A percentile compares a stretch with the other conserved stretches of the same genome.
phyloP scores from a whole-genome alignment of 2,888 invertebrate species.

The Drosophila antonietae region DNA sequence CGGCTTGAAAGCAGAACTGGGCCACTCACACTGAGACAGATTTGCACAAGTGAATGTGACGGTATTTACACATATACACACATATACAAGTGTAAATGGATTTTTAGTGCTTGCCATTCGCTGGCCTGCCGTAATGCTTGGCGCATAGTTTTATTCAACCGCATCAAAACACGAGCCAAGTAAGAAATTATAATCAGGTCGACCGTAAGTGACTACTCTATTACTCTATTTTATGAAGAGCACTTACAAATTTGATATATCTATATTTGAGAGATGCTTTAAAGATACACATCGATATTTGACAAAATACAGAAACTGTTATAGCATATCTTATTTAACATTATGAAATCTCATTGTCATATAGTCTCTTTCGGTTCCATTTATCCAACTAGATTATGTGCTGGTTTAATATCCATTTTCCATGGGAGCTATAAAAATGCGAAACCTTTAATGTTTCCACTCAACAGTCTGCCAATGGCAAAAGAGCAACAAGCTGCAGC shows the following conservation, averaged over 20 bases:
- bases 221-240: slow-evolving; percentile 9
- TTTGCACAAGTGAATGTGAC: slow-evolving; percentile 5
- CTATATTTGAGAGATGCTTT: neutral
- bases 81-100: slow-evolving; percentile 4
- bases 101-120: slow-evolving; percentile 38
- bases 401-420: neutral
- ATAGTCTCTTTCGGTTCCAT: neutral
- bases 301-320: neutral
- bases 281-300: neutral
- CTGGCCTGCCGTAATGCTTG: slow-evolving; percentile 48
- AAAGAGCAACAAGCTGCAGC: slow-evolving; percentile 48
- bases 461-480: slow-evolving; percentile 48
- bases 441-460: slow-evolving; percentile 60
- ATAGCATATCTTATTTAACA: neutral
- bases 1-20: slow-evolving; percentile 56
- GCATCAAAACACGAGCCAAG: slow-evolving; percentile 31
- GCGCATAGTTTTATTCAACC: slow-evolving; percentile 50
- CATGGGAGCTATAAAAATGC: slow-evolving; percentile 22
- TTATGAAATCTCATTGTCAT: neutral
- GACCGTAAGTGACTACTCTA: neutral
- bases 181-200: neutral
- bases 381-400: slow-evolving; percentile 1
- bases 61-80: slow-evolving; percentile 3
- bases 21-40: slow-evolving; percentile 43
- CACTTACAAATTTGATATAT: neutral